A percentile compares a stretch with the other conserved stretches of the same genome.
phyloP scores from a whole-genome alignment of 1,140 invertebrate species.

The Drosophila melanogaster region DNA sequence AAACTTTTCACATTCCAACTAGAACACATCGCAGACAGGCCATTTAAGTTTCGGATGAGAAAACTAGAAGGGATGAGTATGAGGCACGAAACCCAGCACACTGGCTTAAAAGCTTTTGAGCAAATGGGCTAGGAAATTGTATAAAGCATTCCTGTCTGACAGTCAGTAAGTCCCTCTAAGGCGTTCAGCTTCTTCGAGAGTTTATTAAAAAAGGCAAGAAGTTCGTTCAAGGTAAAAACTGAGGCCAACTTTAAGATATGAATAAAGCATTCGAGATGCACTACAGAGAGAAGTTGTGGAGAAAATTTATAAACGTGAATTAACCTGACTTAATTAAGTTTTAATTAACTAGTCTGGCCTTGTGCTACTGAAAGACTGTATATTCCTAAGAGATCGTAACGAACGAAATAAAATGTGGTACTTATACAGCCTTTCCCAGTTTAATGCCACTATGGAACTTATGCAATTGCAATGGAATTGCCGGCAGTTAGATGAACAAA shows the following conservation, averaged over 20 bases:
- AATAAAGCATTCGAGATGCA: too few relatives aligned
- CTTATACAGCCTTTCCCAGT: neutral
- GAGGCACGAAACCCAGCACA: slow-evolving; percentile 13
- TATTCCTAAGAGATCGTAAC: neutral
- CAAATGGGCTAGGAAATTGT: slow-evolving; percentile 2
- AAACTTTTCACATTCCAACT: slow-evolving; percentile 47
- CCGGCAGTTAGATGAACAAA: slow-evolving; percentile 18
- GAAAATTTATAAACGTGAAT: too few relatives aligned
- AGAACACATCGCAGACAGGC: slow-evolving; percentile 11
- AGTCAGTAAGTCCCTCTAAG: neutral
- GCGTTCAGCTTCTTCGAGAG: neutral
- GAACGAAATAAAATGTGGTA: neutral
- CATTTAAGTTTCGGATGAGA: slow-evolving; percentile 39
- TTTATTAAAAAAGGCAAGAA: slow-evolving; percentile 13
- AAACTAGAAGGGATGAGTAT: slow-evolving; percentile 18
- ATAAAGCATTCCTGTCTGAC: slow-evolving; percentile 8
- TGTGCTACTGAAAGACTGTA: too few relatives aligned
- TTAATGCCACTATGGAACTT: slow-evolving; percentile 12
- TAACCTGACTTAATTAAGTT: too few relatives aligned
- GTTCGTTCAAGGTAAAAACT: neutral
- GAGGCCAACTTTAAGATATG: too few relatives aligned
- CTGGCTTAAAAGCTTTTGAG: slow-evolving; percentile 20
- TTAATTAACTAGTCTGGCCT: too few relatives aligned
- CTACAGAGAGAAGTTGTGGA: too few relatives aligned
- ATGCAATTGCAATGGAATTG: slow-evolving; percentile 41